phyloP scores from a whole-genome alignment of 2,888 invertebrate species.

The Glaucopsyche alexis region DNA sequence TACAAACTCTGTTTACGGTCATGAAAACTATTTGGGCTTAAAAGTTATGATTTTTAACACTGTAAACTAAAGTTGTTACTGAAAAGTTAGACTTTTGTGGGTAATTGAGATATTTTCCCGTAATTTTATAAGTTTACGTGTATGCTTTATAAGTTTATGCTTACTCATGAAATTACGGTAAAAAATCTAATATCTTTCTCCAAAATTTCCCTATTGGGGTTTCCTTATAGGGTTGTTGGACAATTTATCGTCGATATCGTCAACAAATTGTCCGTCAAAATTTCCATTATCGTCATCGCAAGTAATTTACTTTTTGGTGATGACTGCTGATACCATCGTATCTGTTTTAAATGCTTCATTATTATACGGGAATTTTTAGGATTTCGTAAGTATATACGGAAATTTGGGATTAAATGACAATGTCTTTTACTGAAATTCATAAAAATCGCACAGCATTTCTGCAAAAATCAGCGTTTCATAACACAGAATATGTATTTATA shows the following conservation, averaged over 20 bases:
- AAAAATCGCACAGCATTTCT: neutral
- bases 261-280: neutral
- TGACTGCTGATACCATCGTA: neutral
- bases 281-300: neutral
- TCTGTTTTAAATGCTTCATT: neutral
- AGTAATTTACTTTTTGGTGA: neutral
- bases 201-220: too few relatives aligned
- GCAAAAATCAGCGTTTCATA: neutral
- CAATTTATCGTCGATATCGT: neutral
- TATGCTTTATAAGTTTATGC: neutral
- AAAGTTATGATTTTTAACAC: neutral
- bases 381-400: too few relatives aligned
- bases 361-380: neutral
- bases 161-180: too few relatives aligned
- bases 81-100: too few relatives aligned
- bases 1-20: neutral
- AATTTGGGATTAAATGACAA: neutral
- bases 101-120: too few relatives aligned
- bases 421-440: neutral
- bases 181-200: too few relatives aligned
- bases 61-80: neutral
- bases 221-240: neutral
- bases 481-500: neutral
- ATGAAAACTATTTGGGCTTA: neutral
- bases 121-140: too few relatives aligned